Evolutionary conservation across 2,888 invertebrate genomes (phyloP), one percentile per base, ranked within the genome.

Genomic region (Drosophila ezoana): DNA sequence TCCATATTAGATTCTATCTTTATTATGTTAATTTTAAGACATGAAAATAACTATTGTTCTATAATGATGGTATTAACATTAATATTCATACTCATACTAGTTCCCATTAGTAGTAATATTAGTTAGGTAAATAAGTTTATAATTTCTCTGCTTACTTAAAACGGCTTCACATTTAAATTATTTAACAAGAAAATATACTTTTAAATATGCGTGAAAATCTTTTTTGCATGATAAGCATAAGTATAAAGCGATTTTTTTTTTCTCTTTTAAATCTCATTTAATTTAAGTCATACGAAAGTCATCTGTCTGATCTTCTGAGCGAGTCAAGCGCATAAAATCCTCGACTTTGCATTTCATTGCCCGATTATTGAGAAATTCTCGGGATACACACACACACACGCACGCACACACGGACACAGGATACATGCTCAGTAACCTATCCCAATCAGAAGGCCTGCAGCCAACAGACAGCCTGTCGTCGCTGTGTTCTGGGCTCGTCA

Each of bases 391-490:
- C 40, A 38, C 11, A 38, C 23, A 3, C 47, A 18, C 20, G 33
- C 14, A 28, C 13, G n/a, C n/a, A 44, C 20, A 57, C 33, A 16
- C 41, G 28, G 4, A 18, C 16, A 23, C 32, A 14, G n/a, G 33
- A 47, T 14, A 53, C 43, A 28, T n/a, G 13, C 16, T 9, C 9
- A 28, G 48, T 13, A 52, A 59, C 18, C 18, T 44, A 62, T 61
- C 10, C 58, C 49, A 60, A 51, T 64, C 41, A 64, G 47, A 68
- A 54, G 54, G 59, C 53, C 76, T 57, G 71, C 64, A 70, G 49
- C 37, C 44, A 40, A 61, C 77, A 82, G 83, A 83, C 83, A 84
- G 81, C 79, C 70, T 84, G 83, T 87, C 83, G 86, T 77, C 76
- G 63, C 49, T 16, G 41, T 44, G 28, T 61, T 44, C 63, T 53